Evolutionary conservation across 2,797 vertebrate genomes (phyloP).

Genomic region (Sternarchorhynchus goeldii): DNA sequence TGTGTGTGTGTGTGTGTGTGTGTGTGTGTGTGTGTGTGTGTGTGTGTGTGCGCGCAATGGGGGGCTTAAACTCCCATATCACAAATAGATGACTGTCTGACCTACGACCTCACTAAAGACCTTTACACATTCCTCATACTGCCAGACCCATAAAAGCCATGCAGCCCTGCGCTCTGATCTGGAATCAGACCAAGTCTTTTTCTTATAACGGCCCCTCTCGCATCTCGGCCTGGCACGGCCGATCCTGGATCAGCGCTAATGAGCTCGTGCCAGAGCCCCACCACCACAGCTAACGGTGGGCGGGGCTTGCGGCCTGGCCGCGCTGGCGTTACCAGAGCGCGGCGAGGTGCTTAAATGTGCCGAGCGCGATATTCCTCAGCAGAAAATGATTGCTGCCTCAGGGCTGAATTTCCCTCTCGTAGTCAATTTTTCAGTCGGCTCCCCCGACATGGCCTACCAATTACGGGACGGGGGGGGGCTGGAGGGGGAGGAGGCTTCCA

Average conservation of each 20-base stretch:
- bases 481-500: constrained; percentile 55
- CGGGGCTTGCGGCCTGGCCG: no score
- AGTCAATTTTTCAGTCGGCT: constrained; percentile 66
- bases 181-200: not conserved
- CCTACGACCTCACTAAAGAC: not conserved
- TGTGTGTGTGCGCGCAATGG: no score
- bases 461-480: constrained; percentile 63
- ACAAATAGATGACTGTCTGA: not conserved
- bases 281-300: no score
- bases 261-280: no score
- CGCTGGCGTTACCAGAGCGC: constrained; percentile 64
- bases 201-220: no score
- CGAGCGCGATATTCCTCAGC: constrained; percentile 66
- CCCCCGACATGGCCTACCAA: constrained; percentile 67
- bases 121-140: constrained; percentile 15
- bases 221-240: no score
- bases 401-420: constrained; percentile 64
- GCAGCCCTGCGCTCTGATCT: not conserved
- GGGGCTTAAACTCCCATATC: not conserved
- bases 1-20: not conserved
- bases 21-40: no score
- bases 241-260: no score
- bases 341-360: constrained; percentile 69
- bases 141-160: not conserved
- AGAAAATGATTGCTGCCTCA: constrained; percentile 66